Percentiles rank a stretch among this genome's conserved stretches.
These are phyloP conservation scores for Drosophila kurseongensis DNA, from an alignment of 1,140 invertebrate genomes.

Conservation along the genomic window DNA sequence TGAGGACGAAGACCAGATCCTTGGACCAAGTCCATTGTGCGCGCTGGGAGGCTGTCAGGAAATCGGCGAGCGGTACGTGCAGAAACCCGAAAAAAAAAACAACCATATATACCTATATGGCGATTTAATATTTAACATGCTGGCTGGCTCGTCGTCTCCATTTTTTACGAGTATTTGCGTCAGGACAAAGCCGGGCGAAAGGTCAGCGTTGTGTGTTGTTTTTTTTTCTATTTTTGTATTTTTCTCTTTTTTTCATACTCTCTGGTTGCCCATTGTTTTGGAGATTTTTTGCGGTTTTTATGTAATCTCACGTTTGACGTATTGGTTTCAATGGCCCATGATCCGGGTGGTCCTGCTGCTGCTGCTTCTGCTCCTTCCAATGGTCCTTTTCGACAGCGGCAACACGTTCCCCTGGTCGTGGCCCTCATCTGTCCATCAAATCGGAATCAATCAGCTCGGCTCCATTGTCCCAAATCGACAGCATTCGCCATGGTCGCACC, in stretches of 20 bases:
- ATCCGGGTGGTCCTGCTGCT: constrained; percentile 56
- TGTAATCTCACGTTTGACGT: constrained; percentile 79
- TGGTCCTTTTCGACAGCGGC: constrained; percentile 34
- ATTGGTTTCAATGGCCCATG: constrained; percentile 68
- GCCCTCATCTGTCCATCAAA: constrained; percentile 46
- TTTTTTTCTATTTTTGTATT: not conserved
- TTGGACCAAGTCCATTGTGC: constrained; percentile 38
- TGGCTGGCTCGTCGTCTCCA: constrained; percentile 46
- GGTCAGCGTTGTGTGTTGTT: constrained; percentile 46
- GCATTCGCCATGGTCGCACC: constrained; percentile 34
- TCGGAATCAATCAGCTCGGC: constrained; percentile 27
- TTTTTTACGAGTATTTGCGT: constrained; percentile 77
- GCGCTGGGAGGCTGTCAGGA: constrained; percentile 30
- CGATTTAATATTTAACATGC: constrained; percentile 64
- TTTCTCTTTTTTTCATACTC: not conserved
- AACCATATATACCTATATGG: constrained; percentile 45
- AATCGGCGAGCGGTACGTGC: constrained; percentile 27
- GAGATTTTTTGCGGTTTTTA: constrained; percentile 75
- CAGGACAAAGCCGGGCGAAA: constrained; percentile 63
- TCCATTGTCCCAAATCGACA: constrained; percentile 4
- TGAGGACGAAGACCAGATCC: constrained; percentile 13
- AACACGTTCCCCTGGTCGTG: constrained; percentile 50
- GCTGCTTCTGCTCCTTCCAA: not conserved
- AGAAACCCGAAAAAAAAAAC: constrained; percentile 17
- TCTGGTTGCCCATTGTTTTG: constrained; percentile 50